phyloP scores from a whole-genome alignment of 1,140 invertebrate species.

The Mizuhopecten yessoensis region DNA sequence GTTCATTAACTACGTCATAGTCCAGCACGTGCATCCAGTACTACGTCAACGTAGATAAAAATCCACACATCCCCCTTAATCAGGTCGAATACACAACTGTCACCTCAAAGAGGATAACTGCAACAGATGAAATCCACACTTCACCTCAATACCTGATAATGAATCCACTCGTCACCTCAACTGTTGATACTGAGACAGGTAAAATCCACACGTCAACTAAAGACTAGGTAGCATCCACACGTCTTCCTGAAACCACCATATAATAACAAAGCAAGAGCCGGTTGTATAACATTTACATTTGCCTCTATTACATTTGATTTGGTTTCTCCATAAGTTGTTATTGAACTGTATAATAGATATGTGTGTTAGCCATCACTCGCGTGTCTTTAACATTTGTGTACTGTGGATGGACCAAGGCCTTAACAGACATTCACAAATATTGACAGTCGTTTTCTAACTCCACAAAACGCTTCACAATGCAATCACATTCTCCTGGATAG shows the following conservation, averaged over 20 bases:
- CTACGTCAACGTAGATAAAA: not conserved
- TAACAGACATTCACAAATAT: not conserved
- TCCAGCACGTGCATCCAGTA: not conserved
- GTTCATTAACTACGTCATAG: not conserved
- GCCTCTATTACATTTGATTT: not conserved
- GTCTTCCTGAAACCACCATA: not conserved
- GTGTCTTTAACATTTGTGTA: not conserved
- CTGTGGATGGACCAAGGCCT: not conserved
- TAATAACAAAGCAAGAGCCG: not conserved
- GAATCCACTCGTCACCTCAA: not conserved
- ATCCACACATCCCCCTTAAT: not conserved
- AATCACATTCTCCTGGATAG: not conserved
- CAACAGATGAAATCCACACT: not conserved
- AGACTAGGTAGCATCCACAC: not conserved
- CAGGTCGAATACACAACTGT: not conserved
- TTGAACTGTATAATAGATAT: not conserved
- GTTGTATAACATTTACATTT: not conserved
- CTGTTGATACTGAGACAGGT: not conserved
- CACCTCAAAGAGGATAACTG: not conserved
- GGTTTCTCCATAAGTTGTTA: not conserved
- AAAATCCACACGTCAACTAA: not conserved
- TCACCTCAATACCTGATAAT: not conserved
- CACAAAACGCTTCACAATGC: not conserved
- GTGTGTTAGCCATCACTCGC: not conserved
- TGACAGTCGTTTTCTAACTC: not conserved